phyloP scores from a whole-genome alignment of 2,888 invertebrate species.

The Sphecodes monilicornis region DNA sequence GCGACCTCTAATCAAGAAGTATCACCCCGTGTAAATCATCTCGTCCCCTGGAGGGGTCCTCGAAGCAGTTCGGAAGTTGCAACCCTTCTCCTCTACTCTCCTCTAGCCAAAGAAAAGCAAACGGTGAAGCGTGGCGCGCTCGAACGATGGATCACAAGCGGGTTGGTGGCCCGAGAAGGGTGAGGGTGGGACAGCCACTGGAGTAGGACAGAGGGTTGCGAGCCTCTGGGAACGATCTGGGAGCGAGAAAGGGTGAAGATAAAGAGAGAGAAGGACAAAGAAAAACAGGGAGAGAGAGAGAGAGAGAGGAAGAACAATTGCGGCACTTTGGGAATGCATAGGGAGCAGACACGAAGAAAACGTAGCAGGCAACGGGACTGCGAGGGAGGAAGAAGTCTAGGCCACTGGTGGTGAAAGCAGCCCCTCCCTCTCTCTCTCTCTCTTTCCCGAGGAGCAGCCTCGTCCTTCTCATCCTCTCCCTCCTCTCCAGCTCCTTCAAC shows the following conservation, averaged over 20 bases:
- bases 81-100: background rate
- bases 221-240: background rate
- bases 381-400: constrained; percentile 71
- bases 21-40: constrained; percentile 59
- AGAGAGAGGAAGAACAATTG: constrained; percentile 48
- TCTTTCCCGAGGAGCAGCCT: constrained; percentile 3
- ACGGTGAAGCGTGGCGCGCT: constrained; percentile 45
- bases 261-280: background rate
- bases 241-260: background rate
- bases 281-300: background rate
- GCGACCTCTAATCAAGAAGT: constrained; percentile 63
- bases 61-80: constrained; percentile 46
- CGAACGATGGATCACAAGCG: constrained; percentile 55
- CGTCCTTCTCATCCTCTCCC: constrained; percentile 50
- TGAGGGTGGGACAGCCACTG: background rate
- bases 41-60: constrained; percentile 37
- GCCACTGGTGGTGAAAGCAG: constrained; percentile 76
- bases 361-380: constrained; percentile 61
- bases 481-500: constrained; percentile 39
- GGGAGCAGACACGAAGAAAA: constrained; percentile 66
- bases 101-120: constrained; percentile 45
- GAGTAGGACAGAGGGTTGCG: constrained; percentile 10
- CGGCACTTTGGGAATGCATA: constrained; percentile 68
- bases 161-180: constrained; percentile 17
- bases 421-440: constrained; percentile 58